These are phyloP conservation scores for Autographa pulchrina DNA, from an alignment of 2,888 invertebrate species.

Conservation along the genomic window DNA sequence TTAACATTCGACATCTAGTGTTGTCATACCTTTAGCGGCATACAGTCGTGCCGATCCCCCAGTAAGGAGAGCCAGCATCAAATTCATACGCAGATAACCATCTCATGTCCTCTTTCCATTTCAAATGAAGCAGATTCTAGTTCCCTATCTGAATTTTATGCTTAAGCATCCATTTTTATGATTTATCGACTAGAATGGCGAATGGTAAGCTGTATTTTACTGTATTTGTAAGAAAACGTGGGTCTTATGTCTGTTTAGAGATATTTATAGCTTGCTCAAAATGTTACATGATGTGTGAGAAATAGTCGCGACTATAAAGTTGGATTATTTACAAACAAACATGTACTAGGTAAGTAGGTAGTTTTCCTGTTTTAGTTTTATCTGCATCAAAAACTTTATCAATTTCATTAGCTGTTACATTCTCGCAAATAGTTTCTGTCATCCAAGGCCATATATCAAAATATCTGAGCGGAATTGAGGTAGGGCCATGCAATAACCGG, in stretches of 20 bases:
- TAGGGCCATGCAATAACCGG: slow-evolving; percentile 43
- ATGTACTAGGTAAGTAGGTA: not conserved
- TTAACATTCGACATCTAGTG: slow-evolving; percentile 51
- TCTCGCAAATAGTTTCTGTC: slow-evolving; percentile 22
- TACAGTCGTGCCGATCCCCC: slow-evolving; percentile 54
- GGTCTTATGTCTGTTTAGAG: not conserved
- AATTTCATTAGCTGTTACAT: slow-evolving; percentile 14
- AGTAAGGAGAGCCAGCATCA: slow-evolving; percentile 44
- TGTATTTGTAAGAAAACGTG: not conserved
- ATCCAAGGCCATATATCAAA: slow-evolving; percentile 33
- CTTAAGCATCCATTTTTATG: not conserved
- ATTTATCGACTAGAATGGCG: not conserved
- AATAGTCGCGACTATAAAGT: not conserved
- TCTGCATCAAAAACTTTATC: slow-evolving; percentile 6
- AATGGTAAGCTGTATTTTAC: not conserved
- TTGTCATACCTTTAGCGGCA: slow-evolving; percentile 55
- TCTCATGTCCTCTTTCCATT: slow-evolving; percentile 46
- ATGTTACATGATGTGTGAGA: too few relatives aligned
- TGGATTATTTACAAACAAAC: not conserved
- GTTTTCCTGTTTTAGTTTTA: not conserved
- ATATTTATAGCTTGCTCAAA: not conserved
- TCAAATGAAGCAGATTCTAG: slow-evolving; percentile 27
- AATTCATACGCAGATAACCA: slow-evolving; percentile 46
- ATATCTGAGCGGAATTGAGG: slow-evolving; percentile 44
- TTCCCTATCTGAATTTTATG: slow-evolving; percentile 13